Evolutionary conservation across 2,797 vertebrate genomes (phyloP), one percentile per base, ranked within the genome.

Genomic region (Phalloptychus januarius): DNA sequence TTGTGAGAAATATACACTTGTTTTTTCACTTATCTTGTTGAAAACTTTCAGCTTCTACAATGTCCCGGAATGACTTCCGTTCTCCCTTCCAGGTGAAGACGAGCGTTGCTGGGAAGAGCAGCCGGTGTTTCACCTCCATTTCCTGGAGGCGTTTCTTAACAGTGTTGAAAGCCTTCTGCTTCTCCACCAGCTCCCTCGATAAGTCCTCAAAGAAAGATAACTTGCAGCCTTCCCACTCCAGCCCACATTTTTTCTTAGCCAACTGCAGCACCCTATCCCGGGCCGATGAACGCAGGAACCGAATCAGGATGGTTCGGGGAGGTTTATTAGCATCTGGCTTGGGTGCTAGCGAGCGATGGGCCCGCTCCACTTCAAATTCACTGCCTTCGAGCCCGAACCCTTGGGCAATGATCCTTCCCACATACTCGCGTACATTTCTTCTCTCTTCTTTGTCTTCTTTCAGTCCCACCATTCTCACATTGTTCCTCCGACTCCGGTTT

Each of bases 381-480:
- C n/a, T 58, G 54, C 54, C 54, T 1, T 4, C 0, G 1, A 76
- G 15, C 1, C 75, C 36, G 25, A 76, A 38, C 15, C 63, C 75
- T 42, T 31, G 54, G 15, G n/a, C 10, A 5, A 28, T 13, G 5
- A 58, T 56, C 25, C 11, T 56, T 28, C 12, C n/a, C 54, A 56
- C 23, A 28, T 58, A 31, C 12, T 56, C 4, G 5, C 10, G 5
- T 11, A 58, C 4, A 1, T 58, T 31, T 11, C 54, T 12, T 58
- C n/a, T 58, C 5, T 12, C 54, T 13, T 28, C 54, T 2, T 56
- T 13, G 4, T 5, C n/a, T 28, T 58, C 78, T 75, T 71, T 50
- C 78, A 80, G 52, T 13, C 73, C 72, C 40, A 71, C 65, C 52
- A 71, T 31, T 40, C 73, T 71, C 3, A 71, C 65, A 61, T 75